phyloP scores from a whole-genome alignment of 1,140 invertebrate species.

The Philotrypesis tridentata region DNA sequence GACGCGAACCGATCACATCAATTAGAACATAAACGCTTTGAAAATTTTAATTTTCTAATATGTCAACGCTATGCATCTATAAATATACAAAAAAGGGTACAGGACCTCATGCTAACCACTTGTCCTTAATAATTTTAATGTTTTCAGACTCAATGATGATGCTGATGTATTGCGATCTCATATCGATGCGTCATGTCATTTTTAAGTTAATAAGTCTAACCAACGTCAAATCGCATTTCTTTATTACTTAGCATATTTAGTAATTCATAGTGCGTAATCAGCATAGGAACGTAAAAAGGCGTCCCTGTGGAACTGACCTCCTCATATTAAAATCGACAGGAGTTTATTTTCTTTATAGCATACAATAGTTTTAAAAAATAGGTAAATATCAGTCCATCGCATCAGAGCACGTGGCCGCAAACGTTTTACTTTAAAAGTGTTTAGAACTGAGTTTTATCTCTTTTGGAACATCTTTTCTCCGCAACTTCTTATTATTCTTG shows the following conservation, averaged over 20 bases:
- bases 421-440: slow-evolving; percentile 37
- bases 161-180: slow-evolving; percentile 20
- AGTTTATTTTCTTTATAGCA: slow-evolving; percentile 36
- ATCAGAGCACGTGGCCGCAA: not conserved
- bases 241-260: slow-evolving; percentile 35
- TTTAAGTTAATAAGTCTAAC: not conserved
- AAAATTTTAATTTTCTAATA: slow-evolving; percentile 24
- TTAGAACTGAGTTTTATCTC: slow-evolving; percentile 40
- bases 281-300: slow-evolving; percentile 49
- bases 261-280: slow-evolving; percentile 48
- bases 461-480: slow-evolving; percentile 21
- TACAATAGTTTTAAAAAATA: slow-evolving; percentile 48
- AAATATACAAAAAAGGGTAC: slow-evolving; percentile 48
- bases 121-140: slow-evolving; percentile 16
- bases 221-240: slow-evolving; percentile 15
- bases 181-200: not conserved
- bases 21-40: slow-evolving; percentile 16
- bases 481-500: slow-evolving; percentile 15
- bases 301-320: slow-evolving; percentile 25
- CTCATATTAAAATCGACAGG: slow-evolving; percentile 32
- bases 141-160: slow-evolving; percentile 28
- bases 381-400: slow-evolving; percentile 48
- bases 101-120: slow-evolving; percentile 34
- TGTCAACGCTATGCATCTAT: slow-evolving; percentile 38
- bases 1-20: slow-evolving; percentile 6